Evolutionary conservation across 2,888 invertebrate species (phyloP).

Genomic region (Petrolisthes cinctipes): DNA sequence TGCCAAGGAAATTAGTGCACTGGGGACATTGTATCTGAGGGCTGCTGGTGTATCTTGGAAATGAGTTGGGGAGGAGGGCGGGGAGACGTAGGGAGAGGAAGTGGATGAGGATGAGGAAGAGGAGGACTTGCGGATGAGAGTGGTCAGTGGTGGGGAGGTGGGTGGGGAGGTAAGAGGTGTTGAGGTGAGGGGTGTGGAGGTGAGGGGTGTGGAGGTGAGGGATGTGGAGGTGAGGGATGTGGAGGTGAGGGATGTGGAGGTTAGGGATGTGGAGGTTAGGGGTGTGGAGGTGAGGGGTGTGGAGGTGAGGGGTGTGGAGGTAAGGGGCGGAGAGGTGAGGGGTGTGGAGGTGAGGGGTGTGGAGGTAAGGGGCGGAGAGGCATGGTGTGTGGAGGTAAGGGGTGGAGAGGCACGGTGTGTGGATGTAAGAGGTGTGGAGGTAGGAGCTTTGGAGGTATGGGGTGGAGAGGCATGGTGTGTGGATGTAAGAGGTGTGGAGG

Average conservation of each 20-base stretch:
- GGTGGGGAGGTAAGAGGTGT: not conserved
- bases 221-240: not conserved
- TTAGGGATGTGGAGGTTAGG: not conserved
- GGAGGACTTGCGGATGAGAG: not conserved
- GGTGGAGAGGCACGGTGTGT: not conserved
- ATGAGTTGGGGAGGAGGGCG: not conserved
- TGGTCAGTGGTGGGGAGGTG: not conserved
- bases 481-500: not conserved
- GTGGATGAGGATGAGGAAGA: not conserved
- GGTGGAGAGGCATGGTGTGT: not conserved
- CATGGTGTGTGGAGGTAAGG: not conserved
- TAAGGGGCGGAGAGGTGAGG: not conserved
- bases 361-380: not conserved
- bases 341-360: not conserved
- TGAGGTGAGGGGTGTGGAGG: not conserved
- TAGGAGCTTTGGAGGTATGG: not conserved
- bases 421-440: not conserved
- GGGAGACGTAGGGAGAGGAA: not conserved
- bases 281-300: not conserved
- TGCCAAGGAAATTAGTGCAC: not conserved
- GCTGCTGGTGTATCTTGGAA: not conserved
- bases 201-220: not conserved
- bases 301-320: not conserved
- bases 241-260: not conserved
- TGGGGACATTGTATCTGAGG: not conserved